Conservation (phyloP, 2,797 vertebrate species). For the Pyrrhura leucotis region DNA sequence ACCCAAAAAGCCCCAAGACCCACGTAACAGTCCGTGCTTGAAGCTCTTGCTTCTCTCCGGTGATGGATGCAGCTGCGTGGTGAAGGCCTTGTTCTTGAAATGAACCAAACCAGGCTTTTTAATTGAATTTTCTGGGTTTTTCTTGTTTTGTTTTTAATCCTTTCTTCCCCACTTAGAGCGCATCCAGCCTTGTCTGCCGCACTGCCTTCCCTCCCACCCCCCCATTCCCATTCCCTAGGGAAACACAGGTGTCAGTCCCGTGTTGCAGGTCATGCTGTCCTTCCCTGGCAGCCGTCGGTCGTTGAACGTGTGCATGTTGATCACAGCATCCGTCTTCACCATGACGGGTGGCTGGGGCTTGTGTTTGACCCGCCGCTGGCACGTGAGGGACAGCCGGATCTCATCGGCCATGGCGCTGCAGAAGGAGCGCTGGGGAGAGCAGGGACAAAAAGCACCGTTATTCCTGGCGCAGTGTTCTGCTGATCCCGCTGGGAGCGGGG, state of each 20-base stretch:
- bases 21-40: neutral
- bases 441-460: conserved; percentile 37
- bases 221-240: conserved; percentile 76
- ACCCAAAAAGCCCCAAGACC: conserved; percentile 3
- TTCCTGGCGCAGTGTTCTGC: fast-evolving
- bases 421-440: conserved; percentile 92
- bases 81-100: conserved; percentile 59
- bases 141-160: conserved; percentile 2
- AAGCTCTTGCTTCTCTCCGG: neutral
- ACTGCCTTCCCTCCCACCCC: neutral
- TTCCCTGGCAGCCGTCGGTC: conserved; percentile 96
- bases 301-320: conserved; percentile 99
- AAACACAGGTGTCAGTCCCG: conserved; percentile 89
- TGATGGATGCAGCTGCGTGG: conserved; percentile 2
- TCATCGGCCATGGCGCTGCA: conserved; percentile 96
- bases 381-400: conserved; percentile 96
- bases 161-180: neutral
- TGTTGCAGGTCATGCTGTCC: conserved; percentile 94
- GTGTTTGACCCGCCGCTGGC: conserved; percentile 96
- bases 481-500: fast-evolving
- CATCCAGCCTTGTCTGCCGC: neutral
- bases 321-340: conserved; percentile 94
- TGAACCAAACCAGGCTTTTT: conserved; percentile 35
- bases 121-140: neutral
- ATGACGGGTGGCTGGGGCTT: conserved; percentile 86